Conservation (phyloP, 1,140 invertebrate genomes). For the Stegodyphus dumicola region DNA sequence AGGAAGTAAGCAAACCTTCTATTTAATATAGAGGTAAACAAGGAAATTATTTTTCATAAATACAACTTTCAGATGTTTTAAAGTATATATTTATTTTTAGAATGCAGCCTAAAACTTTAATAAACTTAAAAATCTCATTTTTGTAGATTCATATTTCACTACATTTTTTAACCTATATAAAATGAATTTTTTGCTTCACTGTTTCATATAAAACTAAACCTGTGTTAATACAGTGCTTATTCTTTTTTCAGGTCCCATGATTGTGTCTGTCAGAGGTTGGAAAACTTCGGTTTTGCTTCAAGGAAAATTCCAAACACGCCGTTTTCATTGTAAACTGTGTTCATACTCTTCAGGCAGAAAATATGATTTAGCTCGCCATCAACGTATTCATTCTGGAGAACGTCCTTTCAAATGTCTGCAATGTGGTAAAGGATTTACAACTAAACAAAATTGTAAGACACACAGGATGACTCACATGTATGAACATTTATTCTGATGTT, state of each 20-base stretch:
- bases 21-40: too few species aligned
- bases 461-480: slow-evolving; percentile 22
- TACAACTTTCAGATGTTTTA: too few species aligned
- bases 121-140: too few species aligned
- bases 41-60: too few species aligned
- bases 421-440: slow-evolving; percentile 67
- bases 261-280: slow-evolving; percentile 27
- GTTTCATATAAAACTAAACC: too few species aligned
- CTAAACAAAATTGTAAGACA: slow-evolving; percentile 53
- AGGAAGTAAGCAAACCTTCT: too few species aligned
- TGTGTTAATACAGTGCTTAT: not conserved
- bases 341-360: slow-evolving; percentile 43
- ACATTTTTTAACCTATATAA: too few species aligned
- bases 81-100: too few species aligned
- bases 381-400: slow-evolving; percentile 68
- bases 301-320: slow-evolving; percentile 16
- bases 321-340: slow-evolving; percentile 30
- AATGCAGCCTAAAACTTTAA: too few species aligned
- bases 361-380: slow-evolving; percentile 41
- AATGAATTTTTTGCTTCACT: too few species aligned
- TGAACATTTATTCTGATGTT: slow-evolving; percentile 4
- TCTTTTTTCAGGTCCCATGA: slow-evolving; percentile 13
- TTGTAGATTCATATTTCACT: too few species aligned
- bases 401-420: slow-evolving; percentile 68
- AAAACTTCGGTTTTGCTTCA: slow-evolving; percentile 22